Conservation (phyloP, 2,113 vertebrate species). For the Pontoporia blainvillei region DNA sequence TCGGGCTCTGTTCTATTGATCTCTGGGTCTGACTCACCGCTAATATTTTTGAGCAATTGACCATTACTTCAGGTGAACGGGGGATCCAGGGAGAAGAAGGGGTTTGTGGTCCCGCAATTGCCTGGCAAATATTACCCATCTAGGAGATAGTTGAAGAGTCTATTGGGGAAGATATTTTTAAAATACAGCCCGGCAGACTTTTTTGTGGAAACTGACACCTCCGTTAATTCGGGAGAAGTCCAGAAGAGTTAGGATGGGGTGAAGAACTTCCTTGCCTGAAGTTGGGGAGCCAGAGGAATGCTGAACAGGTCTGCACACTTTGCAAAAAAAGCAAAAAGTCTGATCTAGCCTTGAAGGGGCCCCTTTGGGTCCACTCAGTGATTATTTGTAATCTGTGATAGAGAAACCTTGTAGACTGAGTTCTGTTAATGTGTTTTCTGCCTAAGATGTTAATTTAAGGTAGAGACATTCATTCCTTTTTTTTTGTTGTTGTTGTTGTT, state of each 20-base stretch:
- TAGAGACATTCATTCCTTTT: neutral
- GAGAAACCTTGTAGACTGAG: neutral
- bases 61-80: neutral
- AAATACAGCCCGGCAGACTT: neutral
- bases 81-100: neutral
- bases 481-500: neutral
- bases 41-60: neutral
- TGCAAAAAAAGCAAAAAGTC: neutral
- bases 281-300: neutral
- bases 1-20: neutral
- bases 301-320: neutral
- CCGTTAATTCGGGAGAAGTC: neutral
- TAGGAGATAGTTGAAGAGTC: neutral
- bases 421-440: neutral
- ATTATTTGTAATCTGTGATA: neutral
- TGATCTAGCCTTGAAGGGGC: neutral
- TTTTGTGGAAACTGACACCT: neutral
- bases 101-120: neutral
- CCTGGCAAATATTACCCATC: neutral
- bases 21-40: neutral
- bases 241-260: neutral
- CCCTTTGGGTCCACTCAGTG: neutral
- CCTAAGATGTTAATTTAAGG: neutral
- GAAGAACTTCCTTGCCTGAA: neutral
- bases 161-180: neutral